A percentile compares a stretch with the other conserved stretches of the same genome.
phyloP scores from a whole-genome alignment of 2,797 vertebrate genomes.

The Oreochromis mossambicus region DNA sequence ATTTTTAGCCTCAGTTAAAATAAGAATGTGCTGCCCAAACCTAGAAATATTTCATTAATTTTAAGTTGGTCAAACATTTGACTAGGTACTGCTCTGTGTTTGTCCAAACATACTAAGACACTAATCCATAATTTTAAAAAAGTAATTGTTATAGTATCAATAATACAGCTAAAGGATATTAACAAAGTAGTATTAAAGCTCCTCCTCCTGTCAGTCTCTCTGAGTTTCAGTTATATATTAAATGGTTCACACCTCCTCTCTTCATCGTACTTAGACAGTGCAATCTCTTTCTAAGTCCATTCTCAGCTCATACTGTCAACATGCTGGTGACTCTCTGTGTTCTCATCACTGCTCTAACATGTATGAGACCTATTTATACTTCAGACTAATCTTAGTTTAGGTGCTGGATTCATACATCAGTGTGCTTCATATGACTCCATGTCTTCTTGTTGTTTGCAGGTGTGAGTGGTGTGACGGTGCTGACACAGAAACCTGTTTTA shows the following conservation, averaged over 20 bases:
- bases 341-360: neutral
- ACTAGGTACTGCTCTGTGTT: neutral
- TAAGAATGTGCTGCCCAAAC: neutral
- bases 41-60: neutral
- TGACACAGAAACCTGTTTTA: neutral
- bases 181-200: neutral
- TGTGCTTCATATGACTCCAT: accelerated
- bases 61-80: neutral
- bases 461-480: accelerated
- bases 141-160: neutral
- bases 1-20: neutral
- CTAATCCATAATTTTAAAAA: neutral
- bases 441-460: accelerated
- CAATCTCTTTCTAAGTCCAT: neutral
- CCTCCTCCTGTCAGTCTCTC: neutral
- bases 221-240: neutral
- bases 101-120: neutral
- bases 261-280: neutral
- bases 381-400: neutral
- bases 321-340: neutral
- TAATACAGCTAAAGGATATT: neutral
- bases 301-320: neutral
- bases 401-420: accelerated
- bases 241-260: neutral
- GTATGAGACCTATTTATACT: neutral